Conservation (phyloP, 2,113 vertebrate species). For the Ailuropoda melanoleuca region DNA sequence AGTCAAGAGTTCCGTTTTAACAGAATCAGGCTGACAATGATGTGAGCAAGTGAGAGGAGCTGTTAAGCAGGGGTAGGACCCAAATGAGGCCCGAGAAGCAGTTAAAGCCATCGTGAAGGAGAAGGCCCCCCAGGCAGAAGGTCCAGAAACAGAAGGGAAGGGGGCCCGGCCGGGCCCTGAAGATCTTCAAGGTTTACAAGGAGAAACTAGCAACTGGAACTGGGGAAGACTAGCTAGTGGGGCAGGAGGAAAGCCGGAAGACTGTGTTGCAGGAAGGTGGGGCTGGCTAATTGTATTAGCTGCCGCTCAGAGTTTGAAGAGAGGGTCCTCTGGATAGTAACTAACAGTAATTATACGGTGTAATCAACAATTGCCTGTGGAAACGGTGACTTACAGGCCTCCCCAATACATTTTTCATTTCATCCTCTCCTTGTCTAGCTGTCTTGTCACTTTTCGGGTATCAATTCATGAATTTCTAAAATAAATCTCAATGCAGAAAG, state of each 20-base stretch:
- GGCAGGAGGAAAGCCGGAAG: background rate
- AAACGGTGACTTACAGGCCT: background rate
- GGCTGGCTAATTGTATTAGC: background rate
- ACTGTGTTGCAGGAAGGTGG: background rate
- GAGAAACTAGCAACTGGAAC: background rate
- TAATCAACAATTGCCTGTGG: background rate
- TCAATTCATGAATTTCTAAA: background rate
- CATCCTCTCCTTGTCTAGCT: background rate
- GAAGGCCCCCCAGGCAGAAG: background rate
- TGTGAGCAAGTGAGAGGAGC: background rate
- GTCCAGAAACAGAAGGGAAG: too few relatives aligned
- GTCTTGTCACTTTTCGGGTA: background rate
- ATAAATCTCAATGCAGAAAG: background rate
- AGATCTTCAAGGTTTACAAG: background rate
- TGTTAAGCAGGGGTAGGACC: background rate
- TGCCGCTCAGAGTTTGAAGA: background rate
- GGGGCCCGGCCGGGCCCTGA: background rate
- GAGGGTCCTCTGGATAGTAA: background rate
- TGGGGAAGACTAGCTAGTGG: background rate
- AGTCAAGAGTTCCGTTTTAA: background rate
- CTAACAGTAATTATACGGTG: background rate
- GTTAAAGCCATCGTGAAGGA: background rate
- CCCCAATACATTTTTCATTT: background rate
- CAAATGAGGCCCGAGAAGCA: background rate
- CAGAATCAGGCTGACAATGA: background rate